Evolutionary conservation across 2,797 vertebrate genomes (phyloP).

Genomic region (Cercopithecus mitis): DNA sequence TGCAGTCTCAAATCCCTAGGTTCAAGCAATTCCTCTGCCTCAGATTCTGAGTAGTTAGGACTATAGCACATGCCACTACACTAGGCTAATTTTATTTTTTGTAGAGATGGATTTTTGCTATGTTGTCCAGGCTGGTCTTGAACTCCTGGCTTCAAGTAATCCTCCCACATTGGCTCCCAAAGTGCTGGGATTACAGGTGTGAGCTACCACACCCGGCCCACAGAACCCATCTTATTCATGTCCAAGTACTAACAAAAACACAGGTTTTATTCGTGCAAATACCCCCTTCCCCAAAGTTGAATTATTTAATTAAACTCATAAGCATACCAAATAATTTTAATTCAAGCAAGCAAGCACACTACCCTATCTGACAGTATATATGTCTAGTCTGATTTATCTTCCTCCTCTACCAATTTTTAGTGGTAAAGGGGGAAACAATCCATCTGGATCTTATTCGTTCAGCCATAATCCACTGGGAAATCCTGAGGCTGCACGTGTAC

Average conservation of each 20-base stretch:
- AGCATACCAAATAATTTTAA: slow-evolving; percentile 75
- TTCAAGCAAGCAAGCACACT: slow-evolving; percentile 77
- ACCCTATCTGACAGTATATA: slow-evolving; percentile 68
- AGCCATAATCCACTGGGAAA: background rate
- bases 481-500: background rate
- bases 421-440: background rate
- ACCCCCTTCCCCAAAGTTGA: slow-evolving; percentile 67
- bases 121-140: background rate
- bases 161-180: background rate
- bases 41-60: background rate
- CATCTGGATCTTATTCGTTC: slow-evolving; percentile 1
- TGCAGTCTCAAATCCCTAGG: background rate
- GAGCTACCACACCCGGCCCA: background rate
- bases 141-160: background rate
- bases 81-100: background rate
- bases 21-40: background rate
- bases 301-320: slow-evolving; percentile 80
- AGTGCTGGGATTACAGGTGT: background rate
- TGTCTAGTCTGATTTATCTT: slow-evolving; percentile 47
- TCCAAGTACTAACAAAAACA: background rate
- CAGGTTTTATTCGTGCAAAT: slow-evolving; percentile 37
- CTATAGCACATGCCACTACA: background rate
- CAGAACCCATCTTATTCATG: background rate
- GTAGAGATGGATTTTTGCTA: background rate
- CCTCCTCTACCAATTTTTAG: slow-evolving; percentile 36